Base-by-base conservation (phyloP, 2,113 vertebrate species). In the Merops nubicus region DNA sequence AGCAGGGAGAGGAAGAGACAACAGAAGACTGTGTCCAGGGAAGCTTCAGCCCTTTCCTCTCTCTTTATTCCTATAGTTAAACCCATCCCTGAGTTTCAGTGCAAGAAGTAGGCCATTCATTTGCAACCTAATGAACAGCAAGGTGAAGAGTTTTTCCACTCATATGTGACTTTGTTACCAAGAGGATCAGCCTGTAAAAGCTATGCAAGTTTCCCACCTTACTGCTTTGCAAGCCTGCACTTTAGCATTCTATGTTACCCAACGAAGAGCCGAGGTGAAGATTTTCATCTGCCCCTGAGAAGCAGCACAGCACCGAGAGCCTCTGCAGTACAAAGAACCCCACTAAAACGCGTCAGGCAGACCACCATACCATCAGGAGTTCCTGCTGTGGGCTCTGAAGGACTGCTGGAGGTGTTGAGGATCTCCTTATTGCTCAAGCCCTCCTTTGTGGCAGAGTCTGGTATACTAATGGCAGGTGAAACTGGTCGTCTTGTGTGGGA, bases 281-380 rank as follows among this genome's bases (percentile, higher is more conserved):
- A 40, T 78, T 40, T 82, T 42, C 40, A 86, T 43, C 42, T 84
- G 60, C 51, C 34, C n/a, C 7, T 17, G 21, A 75, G 26, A 45
- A 80, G 65, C 43, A 77, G 73, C 70, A 74, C 54, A 50, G 53
- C 12, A 17, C 64, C 12, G 25, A 64, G 43, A 29, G 81, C 50
- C 33, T 47, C 45, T 28, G 45, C 19, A 85, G 45, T 0, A 25
- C 34, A 43, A 83, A 82, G 45, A 74, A 48, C 10, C 54, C 48
- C 45, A 56, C 47, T 6, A 23, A 9, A 79, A 62, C 31, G 20
- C 31, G 8, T 18, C 56, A 21, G 63, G 17, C 59, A 90, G 75
- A 67, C 11, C 64, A 59, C 29, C 77, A 17, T 95, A 98, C 99
- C 99, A 6, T 99, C 99, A 0, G 99, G 98, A 0, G 99, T 99